Evolutionary conservation across 2,888 invertebrate genomes (phyloP).

Genomic region (Ligdia adustata): DNA sequence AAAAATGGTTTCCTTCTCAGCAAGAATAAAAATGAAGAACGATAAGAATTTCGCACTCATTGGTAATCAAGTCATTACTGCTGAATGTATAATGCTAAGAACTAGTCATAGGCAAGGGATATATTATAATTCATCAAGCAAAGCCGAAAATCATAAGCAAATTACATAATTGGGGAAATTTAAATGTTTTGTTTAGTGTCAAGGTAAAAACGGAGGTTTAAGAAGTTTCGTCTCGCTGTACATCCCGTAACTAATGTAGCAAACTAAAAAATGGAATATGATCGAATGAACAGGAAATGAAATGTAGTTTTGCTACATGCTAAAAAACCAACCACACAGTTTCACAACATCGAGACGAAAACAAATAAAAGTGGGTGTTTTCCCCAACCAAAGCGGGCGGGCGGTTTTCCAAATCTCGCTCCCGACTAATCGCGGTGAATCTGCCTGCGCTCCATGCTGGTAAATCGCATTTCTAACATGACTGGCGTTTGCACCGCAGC

Average conservation of each 20-base stretch:
- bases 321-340: neutral
- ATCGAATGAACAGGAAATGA: too few species aligned
- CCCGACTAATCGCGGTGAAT: neutral
- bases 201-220: too few species aligned
- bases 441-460: slow-evolving; percentile 31
- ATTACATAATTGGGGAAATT: too few species aligned
- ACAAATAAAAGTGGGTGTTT: slow-evolving; percentile 14
- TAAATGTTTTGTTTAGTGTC: too few species aligned
- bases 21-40: neutral
- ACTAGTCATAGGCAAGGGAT: too few species aligned
- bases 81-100: too few species aligned
- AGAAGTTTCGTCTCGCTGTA: too few species aligned
- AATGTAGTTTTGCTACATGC: too few species aligned
- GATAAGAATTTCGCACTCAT: neutral
- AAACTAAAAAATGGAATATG: too few species aligned
- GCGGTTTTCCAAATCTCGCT: slow-evolving; percentile 5
- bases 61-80: too few species aligned
- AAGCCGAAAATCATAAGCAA: neutral
- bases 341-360: slow-evolving; percentile 1
- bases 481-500: slow-evolving; percentile 13
- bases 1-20: neutral
- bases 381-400: neutral
- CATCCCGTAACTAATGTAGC: too few species aligned
- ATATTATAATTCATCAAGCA: neutral
- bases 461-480: slow-evolving; percentile 33